phyloP scores from a whole-genome alignment of 1,140 invertebrate genomes.

The Bombus haemorrhoidalis region DNA sequence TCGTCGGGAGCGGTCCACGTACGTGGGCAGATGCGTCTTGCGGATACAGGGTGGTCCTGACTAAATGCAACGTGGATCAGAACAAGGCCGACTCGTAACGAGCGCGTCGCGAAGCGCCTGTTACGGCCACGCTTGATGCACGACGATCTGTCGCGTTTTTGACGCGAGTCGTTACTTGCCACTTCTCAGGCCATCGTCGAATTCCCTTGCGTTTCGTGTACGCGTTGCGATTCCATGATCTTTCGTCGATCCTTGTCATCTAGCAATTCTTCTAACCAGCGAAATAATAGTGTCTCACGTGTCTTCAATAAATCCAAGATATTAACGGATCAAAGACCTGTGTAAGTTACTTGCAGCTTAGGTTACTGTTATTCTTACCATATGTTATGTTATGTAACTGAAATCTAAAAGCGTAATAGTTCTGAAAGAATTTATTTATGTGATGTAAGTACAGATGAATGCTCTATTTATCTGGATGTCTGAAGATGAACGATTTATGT shows the following conservation, averaged over 20 bases:
- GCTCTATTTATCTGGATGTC: no score
- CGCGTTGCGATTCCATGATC: background rate
- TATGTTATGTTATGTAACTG: background rate
- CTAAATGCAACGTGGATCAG: conserved; percentile 70
- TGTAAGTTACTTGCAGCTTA: background rate
- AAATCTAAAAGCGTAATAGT: background rate
- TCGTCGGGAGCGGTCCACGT: conserved; percentile 58
- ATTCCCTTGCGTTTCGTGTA: conserved; percentile 50
- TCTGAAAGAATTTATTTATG: no score
- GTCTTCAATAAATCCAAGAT: background rate
- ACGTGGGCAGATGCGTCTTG: conserved; percentile 72
- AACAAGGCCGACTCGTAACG: conserved; percentile 73
- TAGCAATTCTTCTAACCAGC: background rate
- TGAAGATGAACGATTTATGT: no score
- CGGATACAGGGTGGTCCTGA: conserved; percentile 67
- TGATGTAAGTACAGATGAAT: no score
- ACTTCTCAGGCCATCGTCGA: conserved; percentile 63
- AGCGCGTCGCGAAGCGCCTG: conserved; percentile 73
- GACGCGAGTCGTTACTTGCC: conserved; percentile 72
- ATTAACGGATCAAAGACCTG: background rate
- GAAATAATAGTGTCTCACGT: background rate
- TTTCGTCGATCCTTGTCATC: background rate
- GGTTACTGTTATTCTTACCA: background rate
- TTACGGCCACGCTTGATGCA: conserved; percentile 67
- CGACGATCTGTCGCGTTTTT: conserved; percentile 68